phyloP scores from a whole-genome alignment of 2,797 vertebrate species.

The Coilia nasus region DNA sequence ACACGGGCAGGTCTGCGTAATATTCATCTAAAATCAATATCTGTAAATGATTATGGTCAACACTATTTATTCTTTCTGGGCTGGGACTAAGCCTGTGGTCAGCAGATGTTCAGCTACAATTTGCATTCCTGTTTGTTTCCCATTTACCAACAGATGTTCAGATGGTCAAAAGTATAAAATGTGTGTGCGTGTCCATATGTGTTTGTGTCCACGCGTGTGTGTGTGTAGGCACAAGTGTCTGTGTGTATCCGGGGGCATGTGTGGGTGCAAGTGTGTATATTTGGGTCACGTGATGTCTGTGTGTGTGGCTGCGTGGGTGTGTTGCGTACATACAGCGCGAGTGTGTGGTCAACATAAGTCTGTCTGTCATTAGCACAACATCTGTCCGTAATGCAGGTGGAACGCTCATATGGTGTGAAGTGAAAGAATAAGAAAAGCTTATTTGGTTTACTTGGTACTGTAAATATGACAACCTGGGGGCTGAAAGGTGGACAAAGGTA shows the following conservation, averaged over 20 bases:
- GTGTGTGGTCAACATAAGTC: constrained; percentile 29
- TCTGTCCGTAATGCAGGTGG: constrained; percentile 51
- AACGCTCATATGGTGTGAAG: constrained; percentile 40
- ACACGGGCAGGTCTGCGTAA: constrained; percentile 87
- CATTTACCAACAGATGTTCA: constrained; percentile 88
- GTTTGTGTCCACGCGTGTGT: constrained; percentile 72
- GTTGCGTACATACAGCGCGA: constrained; percentile 28
- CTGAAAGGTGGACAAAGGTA: neutral
- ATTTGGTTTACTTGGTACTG: neutral
- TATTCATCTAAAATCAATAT: constrained; percentile 92
- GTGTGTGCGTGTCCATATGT: constrained; percentile 59
- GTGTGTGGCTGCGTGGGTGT: constrained; percentile 5
- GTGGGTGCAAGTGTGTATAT: constrained; percentile 61
- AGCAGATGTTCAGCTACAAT: constrained; percentile 84
- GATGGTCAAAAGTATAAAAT: constrained; percentile 78
- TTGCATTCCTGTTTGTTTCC: constrained; percentile 86
- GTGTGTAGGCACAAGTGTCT: constrained; percentile 44
- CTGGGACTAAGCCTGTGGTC: constrained; percentile 81
- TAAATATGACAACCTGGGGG: neutral
- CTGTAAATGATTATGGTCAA: constrained; percentile 86
- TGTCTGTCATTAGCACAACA: constrained; percentile 45
- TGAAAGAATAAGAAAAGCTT: neutral
- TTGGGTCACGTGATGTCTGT: constrained; percentile 39
- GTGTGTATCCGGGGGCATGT: constrained; percentile 50
- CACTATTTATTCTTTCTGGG: constrained; percentile 84